phyloP scores from a whole-genome alignment of 2,888 invertebrate genomes.

The Subacronicta megacephala region DNA sequence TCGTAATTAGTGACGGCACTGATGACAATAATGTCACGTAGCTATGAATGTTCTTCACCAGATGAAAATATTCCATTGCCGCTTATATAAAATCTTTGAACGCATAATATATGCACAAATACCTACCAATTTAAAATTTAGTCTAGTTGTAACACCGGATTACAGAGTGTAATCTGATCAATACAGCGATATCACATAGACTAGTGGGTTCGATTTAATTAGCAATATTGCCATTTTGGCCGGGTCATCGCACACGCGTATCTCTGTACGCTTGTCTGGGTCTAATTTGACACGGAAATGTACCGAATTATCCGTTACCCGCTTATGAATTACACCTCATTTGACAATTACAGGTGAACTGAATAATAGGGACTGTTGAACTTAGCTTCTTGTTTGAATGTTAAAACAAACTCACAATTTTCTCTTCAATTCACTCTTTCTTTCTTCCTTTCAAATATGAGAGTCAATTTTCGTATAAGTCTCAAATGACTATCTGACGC shows the following conservation, averaged over 20 bases:
- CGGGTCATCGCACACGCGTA: constrained; percentile 64
- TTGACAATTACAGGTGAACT: constrained; percentile 32
- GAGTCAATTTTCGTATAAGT: too few relatives aligned
- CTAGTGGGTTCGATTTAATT: constrained; percentile 36
- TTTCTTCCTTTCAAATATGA: too few relatives aligned
- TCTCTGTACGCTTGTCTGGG: constrained; percentile 59
- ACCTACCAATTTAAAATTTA: not conserved
- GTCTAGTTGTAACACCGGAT: constrained; percentile 2
- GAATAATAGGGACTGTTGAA: constrained; percentile 33
- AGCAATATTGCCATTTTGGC: constrained; percentile 60
- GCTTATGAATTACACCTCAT: constrained; percentile 42
- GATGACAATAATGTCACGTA: too few relatives aligned
- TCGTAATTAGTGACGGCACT: too few relatives aligned
- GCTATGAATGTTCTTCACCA: too few relatives aligned
- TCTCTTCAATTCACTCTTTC: too few relatives aligned
- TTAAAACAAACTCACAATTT: not conserved
- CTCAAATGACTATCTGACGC: too few relatives aligned
- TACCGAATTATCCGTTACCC: constrained; percentile 47
- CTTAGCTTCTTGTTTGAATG: constrained; percentile 5
- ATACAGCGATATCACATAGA: constrained; percentile 42
- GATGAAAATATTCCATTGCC: too few relatives aligned
- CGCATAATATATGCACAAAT: too few relatives aligned
- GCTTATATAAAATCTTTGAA: too few relatives aligned
- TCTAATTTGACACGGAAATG: constrained; percentile 65
- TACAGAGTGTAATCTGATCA: constrained; percentile 50